Conservation (phyloP, 2,113 vertebrate species). For the Furnarius figulus region DNA sequence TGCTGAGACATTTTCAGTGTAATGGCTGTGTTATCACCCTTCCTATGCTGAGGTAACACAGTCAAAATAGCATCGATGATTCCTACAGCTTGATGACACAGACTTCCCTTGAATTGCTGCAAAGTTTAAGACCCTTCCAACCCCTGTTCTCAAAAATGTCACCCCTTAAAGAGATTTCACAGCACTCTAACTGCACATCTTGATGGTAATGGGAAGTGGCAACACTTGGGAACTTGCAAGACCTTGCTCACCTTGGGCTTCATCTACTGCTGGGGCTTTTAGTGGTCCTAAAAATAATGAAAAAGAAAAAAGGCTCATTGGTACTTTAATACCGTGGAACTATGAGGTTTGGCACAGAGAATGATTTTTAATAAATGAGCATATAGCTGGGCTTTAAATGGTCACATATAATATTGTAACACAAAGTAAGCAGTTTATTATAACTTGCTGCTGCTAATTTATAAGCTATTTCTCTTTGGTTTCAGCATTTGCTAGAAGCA, state of each 20-base stretch:
- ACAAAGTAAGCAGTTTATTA: background rate
- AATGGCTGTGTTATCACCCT: background rate
- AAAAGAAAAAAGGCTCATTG: background rate
- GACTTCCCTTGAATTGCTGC: background rate
- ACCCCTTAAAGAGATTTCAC: background rate
- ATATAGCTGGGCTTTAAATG: constrained; percentile 27
- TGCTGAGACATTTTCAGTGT: background rate
- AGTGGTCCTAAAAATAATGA: background rate
- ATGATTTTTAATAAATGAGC: background rate
- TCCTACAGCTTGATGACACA: background rate
- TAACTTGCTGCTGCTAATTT: background rate
- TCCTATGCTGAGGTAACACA: background rate
- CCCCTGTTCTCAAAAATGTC: background rate
- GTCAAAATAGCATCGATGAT: background rate
- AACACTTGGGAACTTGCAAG: background rate
- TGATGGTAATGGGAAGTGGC: background rate
- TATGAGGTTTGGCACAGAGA: constrained; percentile 32
- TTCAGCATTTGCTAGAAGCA: background rate
- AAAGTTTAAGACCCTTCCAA: background rate
- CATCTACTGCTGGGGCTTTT: background rate
- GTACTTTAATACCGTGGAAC: constrained; percentile 31
- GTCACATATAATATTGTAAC: background rate
- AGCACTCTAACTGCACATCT: background rate
- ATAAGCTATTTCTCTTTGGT: background rate
- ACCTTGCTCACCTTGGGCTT: constrained; percentile 37